A percentile compares a stretch with the other conserved stretches of the same genome.
Evolutionary conservation across 2,888 invertebrate genomes (phyloP).

Genomic region (Leptinotarsa tumamoca): DNA sequence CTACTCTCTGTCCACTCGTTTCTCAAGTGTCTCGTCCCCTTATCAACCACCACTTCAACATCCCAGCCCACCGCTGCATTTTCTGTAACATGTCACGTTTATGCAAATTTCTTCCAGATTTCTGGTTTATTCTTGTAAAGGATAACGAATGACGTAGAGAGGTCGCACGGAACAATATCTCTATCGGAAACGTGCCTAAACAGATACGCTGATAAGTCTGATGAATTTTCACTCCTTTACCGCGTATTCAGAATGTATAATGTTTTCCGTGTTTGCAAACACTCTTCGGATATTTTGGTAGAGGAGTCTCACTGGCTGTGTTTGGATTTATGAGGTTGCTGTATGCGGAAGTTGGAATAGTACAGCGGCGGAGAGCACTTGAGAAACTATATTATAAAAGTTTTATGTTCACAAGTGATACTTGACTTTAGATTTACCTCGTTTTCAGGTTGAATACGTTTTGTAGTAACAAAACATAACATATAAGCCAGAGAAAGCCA

Average conservation of each 20-base stretch:
- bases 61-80: neutral
- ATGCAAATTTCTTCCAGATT: conserved; percentile 3
- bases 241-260: neutral
- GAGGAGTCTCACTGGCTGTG: neutral
- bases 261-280: conserved; percentile 11
- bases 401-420: no score
- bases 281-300: neutral
- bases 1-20: neutral
- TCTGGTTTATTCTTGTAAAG: conserved; percentile 13
- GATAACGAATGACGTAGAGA: conserved; percentile 10
- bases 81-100: conserved; percentile 14
- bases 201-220: conserved; percentile 4
- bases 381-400: no score
- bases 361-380: neutral
- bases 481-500: no score
- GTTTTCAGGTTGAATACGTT: no score
- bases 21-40: neutral
- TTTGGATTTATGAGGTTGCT: neutral
- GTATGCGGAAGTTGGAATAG: neutral
- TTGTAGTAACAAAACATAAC: no score
- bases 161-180: conserved; percentile 8
- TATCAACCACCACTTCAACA: neutral
- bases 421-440: no score
- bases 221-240: conserved; percentile 2
- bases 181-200: conserved; percentile 15